phyloP scores from a whole-genome alignment of 2,888 invertebrate genomes.

The Gasteruption jaculator region DNA sequence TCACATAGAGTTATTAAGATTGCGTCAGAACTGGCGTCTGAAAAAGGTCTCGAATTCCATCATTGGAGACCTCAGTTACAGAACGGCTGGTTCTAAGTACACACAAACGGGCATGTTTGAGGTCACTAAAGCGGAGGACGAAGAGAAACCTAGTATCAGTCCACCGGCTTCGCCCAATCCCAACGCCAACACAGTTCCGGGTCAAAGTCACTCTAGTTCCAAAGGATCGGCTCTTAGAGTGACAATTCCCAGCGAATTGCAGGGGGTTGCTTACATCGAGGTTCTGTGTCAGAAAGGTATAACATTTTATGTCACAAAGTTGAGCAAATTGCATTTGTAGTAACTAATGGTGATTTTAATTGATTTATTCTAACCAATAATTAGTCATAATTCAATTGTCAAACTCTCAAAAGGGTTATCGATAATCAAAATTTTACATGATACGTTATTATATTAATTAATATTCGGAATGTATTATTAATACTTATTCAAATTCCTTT shows the following conservation, averaged over 20 bases:
- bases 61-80: slow-evolving; percentile 92
- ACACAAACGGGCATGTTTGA: slow-evolving; percentile 93
- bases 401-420: too few species aligned
- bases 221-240: slow-evolving; percentile 80
- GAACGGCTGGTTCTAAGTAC: slow-evolving; percentile 92
- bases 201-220: slow-evolving; percentile 52
- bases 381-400: too few species aligned
- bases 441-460: background rate
- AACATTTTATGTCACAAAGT: too few species aligned
- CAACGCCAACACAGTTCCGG: slow-evolving; percentile 51
- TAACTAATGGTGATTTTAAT: slow-evolving; percentile 3
- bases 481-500: slow-evolving; percentile 22
- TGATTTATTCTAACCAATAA: too few species aligned
- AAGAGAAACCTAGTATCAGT: slow-evolving; percentile 54
- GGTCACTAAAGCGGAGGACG: slow-evolving; percentile 89
- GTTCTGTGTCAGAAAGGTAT: slow-evolving; percentile 91
- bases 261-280: slow-evolving; percentile 94
- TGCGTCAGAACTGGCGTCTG: slow-evolving; percentile 92
- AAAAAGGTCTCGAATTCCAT: slow-evolving; percentile 94
- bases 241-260: slow-evolving; percentile 88
- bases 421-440: too few species aligned
- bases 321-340: slow-evolving; percentile 3
- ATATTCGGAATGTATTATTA: background rate
- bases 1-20: slow-evolving; percentile 81
- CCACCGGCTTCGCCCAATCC: slow-evolving; percentile 57